A percentile compares a stretch with the other conserved stretches of the same genome.
phyloP scores from a whole-genome alignment of 2,113 vertebrate genomes.

The Calyptommatus sinebrachiatus region DNA sequence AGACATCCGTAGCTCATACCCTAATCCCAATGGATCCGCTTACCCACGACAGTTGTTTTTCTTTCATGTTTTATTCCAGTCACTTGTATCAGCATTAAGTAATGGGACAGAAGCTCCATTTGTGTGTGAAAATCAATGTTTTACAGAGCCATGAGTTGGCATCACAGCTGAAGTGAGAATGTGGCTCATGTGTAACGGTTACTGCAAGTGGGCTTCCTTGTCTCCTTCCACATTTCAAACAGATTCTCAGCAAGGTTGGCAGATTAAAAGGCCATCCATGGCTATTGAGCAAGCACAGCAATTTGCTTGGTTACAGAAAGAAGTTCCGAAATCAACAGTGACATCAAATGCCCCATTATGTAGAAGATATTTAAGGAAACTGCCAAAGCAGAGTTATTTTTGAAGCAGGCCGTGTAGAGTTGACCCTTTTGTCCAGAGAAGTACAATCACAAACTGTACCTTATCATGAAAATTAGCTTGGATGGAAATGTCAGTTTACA shows the following conservation, averaged over 20 bases:
- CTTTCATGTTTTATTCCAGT: background rate
- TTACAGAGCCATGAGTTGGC: constrained; percentile 31
- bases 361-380: background rate
- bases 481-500: background rate
- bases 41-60: background rate
- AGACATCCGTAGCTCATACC: constrained; percentile 15
- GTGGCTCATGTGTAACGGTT: constrained; percentile 32
- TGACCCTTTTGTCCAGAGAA: background rate
- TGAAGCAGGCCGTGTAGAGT: background rate
- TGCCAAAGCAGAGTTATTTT: background rate
- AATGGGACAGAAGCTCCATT: constrained; percentile 27
- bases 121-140: constrained; percentile 54
- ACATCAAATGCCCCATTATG: background rate
- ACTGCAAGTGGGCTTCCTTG: constrained; percentile 28
- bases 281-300: constrained; percentile 16
- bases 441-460: background rate
- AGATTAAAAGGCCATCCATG: constrained; percentile 26
- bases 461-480: background rate
- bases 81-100: constrained; percentile 27
- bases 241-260: constrained; percentile 10
- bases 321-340: background rate
- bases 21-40: background rate
- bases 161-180: background rate
- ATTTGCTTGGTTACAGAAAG: constrained; percentile 8
- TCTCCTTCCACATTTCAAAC: constrained; percentile 30